These are phyloP conservation scores for Acanthochromis polyacanthus DNA, from an alignment of 2,113 vertebrate genomes.

Conservation along the genomic window DNA sequence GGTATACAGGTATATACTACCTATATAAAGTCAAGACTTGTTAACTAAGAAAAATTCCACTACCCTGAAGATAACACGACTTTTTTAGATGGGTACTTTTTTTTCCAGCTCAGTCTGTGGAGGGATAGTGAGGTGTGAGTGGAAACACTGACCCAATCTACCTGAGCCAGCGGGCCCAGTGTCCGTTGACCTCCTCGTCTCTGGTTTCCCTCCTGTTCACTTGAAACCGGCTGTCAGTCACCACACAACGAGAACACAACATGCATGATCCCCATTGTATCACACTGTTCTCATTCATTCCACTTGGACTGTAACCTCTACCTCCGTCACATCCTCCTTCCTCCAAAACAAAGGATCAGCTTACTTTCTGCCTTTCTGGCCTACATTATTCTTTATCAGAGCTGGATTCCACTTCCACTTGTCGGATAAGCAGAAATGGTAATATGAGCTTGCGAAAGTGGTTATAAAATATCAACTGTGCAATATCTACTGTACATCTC, in stretches of 20 bases:
- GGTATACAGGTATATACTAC: neutral
- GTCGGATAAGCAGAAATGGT: neutral
- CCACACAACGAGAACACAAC: slow-evolving; percentile 12
- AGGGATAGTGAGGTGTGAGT: slow-evolving; percentile 64
- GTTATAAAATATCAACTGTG: neutral
- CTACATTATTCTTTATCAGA: neutral
- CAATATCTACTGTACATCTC: slow-evolving; percentile 23
- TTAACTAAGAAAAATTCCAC: neutral
- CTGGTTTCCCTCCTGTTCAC: slow-evolving; percentile 72
- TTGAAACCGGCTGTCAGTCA: slow-evolving; percentile 74
- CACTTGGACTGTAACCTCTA: slow-evolving; percentile 34
- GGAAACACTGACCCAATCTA: slow-evolving; percentile 78
- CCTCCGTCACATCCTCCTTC: slow-evolving; percentile 58
- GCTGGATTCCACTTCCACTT: neutral
- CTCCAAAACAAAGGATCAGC: slow-evolving; percentile 67
- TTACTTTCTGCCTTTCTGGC: slow-evolving; percentile 54
- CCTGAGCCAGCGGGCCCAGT: slow-evolving; percentile 66
- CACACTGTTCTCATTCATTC: slow-evolving; percentile 49
- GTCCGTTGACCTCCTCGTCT: slow-evolving; percentile 68
- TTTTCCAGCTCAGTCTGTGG: neutral
- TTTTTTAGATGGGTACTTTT: neutral
- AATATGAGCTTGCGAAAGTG: slow-evolving; percentile 1
- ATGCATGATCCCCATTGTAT: slow-evolving; percentile 35
- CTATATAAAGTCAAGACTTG: neutral
- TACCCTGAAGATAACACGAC: slow-evolving; percentile 4